phyloP scores from a whole-genome alignment of 2,113 vertebrate genomes.

The Chitala chitala region DNA sequence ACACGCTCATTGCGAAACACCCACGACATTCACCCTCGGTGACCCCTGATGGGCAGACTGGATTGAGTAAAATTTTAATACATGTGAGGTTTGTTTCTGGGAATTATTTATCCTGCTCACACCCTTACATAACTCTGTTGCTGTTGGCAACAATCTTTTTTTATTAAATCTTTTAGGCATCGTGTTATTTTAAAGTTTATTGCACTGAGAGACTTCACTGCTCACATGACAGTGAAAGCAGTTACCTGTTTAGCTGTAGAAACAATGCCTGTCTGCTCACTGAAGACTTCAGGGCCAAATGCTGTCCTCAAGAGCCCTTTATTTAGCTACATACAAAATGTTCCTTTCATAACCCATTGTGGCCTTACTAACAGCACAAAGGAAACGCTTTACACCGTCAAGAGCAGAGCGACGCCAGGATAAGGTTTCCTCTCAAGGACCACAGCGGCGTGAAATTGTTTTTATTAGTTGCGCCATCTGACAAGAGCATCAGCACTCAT shows the following conservation, averaged over 20 bases:
- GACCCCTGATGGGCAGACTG: neutral
- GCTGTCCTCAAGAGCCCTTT: no score
- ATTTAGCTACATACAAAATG: neutral
- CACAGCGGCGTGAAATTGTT: neutral
- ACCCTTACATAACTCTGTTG: slow-evolving; percentile 4
- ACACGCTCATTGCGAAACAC: neutral
- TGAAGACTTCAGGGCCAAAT: no score
- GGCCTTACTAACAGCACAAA: neutral
- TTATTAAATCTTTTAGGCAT: neutral
- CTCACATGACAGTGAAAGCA: neutral
- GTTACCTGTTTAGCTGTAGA: no score
- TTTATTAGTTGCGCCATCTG: slow-evolving; percentile 15
- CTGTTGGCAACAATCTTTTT: slow-evolving; percentile 8
- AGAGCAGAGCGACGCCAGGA: neutral
- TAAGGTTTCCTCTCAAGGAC: neutral
- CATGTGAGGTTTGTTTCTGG: neutral
- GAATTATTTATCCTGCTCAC: neutral
- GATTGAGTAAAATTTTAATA: neutral
- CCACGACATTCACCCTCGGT: neutral
- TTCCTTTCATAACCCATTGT: neutral
- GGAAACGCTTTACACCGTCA: neutral
- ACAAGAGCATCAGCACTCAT: slow-evolving; percentile 5
- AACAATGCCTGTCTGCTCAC: no score
- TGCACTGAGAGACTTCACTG: neutral
- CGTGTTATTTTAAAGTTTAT: neutral